Conservation (phyloP, 2,797 vertebrate species). For the Hydrocynus forskahlii region DNA sequence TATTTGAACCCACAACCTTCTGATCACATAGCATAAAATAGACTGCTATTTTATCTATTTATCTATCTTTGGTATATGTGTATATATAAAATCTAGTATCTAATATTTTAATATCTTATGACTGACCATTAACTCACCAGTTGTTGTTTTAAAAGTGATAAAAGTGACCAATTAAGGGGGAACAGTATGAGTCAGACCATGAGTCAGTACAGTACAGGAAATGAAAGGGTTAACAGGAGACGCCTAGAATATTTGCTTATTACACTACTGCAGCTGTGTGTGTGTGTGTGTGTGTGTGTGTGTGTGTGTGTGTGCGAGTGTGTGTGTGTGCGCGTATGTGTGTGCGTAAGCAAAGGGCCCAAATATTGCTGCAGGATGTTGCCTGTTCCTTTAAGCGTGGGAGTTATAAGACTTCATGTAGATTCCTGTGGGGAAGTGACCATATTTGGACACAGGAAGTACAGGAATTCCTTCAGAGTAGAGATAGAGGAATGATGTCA, state of each 20-base stretch:
- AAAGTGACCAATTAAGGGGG: too few species aligned
- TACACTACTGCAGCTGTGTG: background rate
- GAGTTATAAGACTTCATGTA: slow-evolving; percentile 60
- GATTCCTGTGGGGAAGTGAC: slow-evolving; percentile 61
- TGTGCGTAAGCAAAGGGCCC: background rate
- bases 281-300: background rate
- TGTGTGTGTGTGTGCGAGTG: background rate
- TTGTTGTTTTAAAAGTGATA: background rate
- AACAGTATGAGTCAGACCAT: background rate
- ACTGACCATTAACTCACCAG: too few species aligned
- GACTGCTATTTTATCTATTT: too few species aligned
- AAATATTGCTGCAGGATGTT: slow-evolving; percentile 49
- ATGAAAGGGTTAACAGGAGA: slow-evolving; percentile 39
- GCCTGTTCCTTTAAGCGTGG: slow-evolving; percentile 47
- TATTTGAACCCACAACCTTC: too few species aligned
- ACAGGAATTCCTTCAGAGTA: slow-evolving; percentile 71
- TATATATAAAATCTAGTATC: too few species aligned
- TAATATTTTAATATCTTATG: too few species aligned
- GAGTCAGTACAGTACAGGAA: slow-evolving; percentile 16
- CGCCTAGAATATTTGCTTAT: slow-evolving; percentile 41
- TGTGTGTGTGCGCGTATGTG: too few species aligned
- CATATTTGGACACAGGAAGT: slow-evolving; percentile 79
- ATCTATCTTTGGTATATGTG: too few species aligned
- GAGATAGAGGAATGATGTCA: slow-evolving; percentile 63
- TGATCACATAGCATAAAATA: too few species aligned